Evolutionary conservation across 2,888 invertebrate genomes (phyloP).

Genomic region (Gymnoscelis rufifasciata): DNA sequence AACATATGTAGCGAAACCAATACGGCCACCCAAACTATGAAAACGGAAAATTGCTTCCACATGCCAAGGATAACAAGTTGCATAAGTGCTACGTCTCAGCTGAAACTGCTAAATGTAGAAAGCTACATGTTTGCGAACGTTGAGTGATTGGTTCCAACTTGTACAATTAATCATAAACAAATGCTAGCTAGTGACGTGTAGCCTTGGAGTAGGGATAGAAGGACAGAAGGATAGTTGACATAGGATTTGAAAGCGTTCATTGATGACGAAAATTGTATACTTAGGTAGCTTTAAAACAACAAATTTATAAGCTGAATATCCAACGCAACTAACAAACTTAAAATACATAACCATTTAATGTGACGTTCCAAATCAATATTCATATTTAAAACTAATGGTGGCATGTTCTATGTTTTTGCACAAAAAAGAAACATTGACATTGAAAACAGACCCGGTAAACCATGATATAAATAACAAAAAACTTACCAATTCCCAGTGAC

Average conservation of each 20-base stretch:
- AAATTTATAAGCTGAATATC: background rate
- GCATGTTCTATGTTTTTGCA: too few relatives aligned
- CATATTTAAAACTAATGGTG: too few relatives aligned
- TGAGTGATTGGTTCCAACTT: conserved; percentile 2
- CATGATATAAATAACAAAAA: background rate
- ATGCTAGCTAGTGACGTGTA: background rate
- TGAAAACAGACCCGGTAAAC: too few relatives aligned
- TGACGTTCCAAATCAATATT: too few relatives aligned
- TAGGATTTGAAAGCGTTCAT: background rate
- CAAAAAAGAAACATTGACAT: background rate
- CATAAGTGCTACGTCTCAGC: conserved; percentile 18
- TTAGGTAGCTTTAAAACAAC: background rate
- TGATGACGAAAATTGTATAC: background rate
- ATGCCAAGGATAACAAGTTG: conserved; percentile 25
- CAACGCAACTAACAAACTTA: too few relatives aligned
- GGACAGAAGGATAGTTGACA: conserved; percentile 5
- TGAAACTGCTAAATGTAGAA: conserved; percentile 11
- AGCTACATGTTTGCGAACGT: conserved; percentile 10
- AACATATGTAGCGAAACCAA: conserved; percentile 6
- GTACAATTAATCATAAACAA: conserved; percentile 1
- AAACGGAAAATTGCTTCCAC: conserved; percentile 25
- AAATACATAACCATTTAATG: too few relatives aligned
- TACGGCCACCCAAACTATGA: conserved; percentile 15
- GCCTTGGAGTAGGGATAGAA: background rate
- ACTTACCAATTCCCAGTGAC: conserved; percentile 64